phyloP scores from a whole-genome alignment of 1,140 invertebrate species.

The Sitophilus oryzae region DNA sequence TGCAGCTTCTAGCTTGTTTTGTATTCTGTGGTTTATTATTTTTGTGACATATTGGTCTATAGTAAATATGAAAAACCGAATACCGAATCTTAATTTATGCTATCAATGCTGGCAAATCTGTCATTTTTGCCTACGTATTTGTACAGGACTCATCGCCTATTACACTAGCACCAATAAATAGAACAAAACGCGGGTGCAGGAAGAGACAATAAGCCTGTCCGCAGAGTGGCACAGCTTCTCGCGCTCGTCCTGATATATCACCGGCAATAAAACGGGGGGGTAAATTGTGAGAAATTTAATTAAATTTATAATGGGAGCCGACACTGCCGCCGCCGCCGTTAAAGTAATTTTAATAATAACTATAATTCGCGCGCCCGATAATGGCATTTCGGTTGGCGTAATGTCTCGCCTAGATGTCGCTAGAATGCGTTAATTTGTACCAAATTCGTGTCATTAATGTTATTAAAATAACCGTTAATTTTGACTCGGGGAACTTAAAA shows the following conservation, averaged over 20 bases:
- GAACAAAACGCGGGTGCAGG: neutral
- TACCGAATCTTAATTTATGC: no score
- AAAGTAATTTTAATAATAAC: slow-evolving; percentile 10
- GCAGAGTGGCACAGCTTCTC: neutral
- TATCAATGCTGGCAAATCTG: no score
- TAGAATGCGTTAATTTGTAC: neutral
- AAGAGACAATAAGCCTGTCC: neutral
- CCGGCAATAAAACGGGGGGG: neutral
- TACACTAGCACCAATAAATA: no score
- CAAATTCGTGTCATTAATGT: neutral
- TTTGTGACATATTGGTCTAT: no score
- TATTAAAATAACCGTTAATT: slow-evolving; percentile 1
- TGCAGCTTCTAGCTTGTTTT: no score
- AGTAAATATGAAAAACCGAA: no score
- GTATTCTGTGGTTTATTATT: no score
- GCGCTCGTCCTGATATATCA: neutral
- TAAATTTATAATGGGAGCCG: slow-evolving; percentile 3
- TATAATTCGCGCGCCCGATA: slow-evolving; percentile 4
- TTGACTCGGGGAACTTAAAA: no score
- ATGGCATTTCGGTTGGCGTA: slow-evolving; percentile 1
- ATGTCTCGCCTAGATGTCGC: neutral
- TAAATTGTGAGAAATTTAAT: slow-evolving; percentile 10
- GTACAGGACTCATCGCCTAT: no score
- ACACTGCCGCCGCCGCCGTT: neutral
- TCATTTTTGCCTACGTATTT: no score